Evolutionary conservation across 2,113 vertebrate species (phyloP).

Genomic region (Platichthys flesus): DNA sequence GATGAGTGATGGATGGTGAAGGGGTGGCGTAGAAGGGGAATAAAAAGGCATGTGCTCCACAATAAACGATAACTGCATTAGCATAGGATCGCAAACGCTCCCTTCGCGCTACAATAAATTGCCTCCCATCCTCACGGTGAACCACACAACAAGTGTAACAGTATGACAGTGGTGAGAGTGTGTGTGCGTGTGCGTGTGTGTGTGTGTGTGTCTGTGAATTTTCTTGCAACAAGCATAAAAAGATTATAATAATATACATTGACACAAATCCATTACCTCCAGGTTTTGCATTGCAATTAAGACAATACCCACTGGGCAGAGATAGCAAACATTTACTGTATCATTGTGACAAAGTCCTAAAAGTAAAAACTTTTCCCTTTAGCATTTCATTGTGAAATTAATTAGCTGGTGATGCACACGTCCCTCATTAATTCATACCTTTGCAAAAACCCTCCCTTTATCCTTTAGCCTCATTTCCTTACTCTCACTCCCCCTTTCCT

Average conservation of each 20-base stretch:
- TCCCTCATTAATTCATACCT: slow-evolving; percentile 68
- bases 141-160: slow-evolving; percentile 44
- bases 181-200: too few relatives aligned
- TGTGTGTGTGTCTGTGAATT: neutral
- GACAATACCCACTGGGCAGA: slow-evolving; percentile 14
- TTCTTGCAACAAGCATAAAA: slow-evolving; percentile 22
- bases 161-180: slow-evolving; percentile 10
- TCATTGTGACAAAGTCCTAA: slow-evolving; percentile 34
- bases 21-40: slow-evolving; percentile 27
- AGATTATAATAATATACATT: slow-evolving; percentile 18
- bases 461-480: slow-evolving; percentile 54
- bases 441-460: slow-evolving; percentile 59
- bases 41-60: slow-evolving; percentile 41
- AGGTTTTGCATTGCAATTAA: slow-evolving; percentile 31
- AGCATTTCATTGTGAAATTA: slow-evolving; percentile 59
- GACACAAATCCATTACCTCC: slow-evolving; percentile 34
- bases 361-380: slow-evolving; percentile 37
- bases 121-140: slow-evolving; percentile 47
- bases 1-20: slow-evolving; percentile 59
- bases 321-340: slow-evolving; percentile 42
- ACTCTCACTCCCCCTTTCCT: slow-evolving; percentile 38
- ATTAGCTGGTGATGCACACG: slow-evolving; percentile 48
- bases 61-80: slow-evolving; percentile 68
- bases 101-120: slow-evolving; percentile 52
- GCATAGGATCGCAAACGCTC: slow-evolving; percentile 56